Evolutionary conservation across 2,888 invertebrate species (phyloP).

Genomic region (Neoaliturus tenellus): DNA sequence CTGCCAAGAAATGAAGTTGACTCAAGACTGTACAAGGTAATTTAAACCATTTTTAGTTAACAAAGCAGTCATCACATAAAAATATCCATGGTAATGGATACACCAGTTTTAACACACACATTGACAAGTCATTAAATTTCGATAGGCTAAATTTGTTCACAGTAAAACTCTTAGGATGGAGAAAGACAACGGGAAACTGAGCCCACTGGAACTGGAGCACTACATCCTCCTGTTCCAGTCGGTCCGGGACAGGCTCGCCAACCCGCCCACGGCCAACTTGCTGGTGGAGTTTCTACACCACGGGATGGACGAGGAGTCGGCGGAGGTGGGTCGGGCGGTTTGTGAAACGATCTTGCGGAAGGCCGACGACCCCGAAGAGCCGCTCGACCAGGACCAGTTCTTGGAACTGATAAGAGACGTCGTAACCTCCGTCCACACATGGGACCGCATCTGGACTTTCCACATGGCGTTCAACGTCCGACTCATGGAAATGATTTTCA

Average conservation of each 20-base stretch:
- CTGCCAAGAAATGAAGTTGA: no score
- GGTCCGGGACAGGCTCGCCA: neutral
- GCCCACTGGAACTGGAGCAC: neutral
- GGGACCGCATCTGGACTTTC: conserved; percentile 9
- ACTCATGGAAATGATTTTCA: conserved; percentile 17
- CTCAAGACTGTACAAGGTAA: no score
- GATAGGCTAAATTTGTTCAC: no score
- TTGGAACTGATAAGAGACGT: neutral
- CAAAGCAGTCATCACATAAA: no score
- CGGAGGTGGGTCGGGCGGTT: neutral
- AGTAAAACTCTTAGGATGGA: neutral
- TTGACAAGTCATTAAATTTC: no score
- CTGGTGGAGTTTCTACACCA: neutral
- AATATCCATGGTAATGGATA: no score
- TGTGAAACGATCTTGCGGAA: neutral
- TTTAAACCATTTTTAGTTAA: no score
- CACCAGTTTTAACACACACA: no score
- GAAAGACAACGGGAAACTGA: neutral
- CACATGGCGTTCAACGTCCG: neutral
- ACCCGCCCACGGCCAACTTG: conserved; percentile 1
- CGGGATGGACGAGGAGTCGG: neutral
- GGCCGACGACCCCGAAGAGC: neutral
- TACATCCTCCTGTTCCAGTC: neutral
- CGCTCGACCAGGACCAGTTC: neutral
- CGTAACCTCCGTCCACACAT: neutral